Evolutionary conservation across 2,113 vertebrate genomes (phyloP).

Genomic region (Eulemur rufifrons): DNA sequence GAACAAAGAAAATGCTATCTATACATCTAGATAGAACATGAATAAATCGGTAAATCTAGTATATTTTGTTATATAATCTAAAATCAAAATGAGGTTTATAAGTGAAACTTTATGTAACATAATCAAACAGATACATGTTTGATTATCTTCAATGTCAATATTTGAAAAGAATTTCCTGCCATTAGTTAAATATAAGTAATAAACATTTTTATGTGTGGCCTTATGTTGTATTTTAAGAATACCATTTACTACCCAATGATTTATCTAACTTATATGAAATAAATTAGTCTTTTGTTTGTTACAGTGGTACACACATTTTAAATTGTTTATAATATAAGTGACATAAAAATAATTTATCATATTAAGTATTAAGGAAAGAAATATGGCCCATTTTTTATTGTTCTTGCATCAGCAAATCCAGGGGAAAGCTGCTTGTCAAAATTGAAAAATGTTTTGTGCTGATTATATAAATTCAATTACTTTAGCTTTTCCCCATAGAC

Average conservation of each 20-base stretch:
- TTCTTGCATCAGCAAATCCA: slow-evolving; percentile 29
- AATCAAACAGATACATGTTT: not conserved
- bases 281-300: slow-evolving; percentile 33
- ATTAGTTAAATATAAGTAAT: not conserved
- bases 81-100: not conserved
- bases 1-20: not conserved
- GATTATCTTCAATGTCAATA: not conserved
- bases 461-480: not conserved
- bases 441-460: slow-evolving; percentile 46
- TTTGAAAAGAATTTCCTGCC: slow-evolving; percentile 32
- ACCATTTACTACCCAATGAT: not conserved
- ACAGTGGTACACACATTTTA: slow-evolving; percentile 6
- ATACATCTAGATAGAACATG: not conserved
- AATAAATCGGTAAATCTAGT: not conserved
- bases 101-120: not conserved
- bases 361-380: slow-evolving; percentile 30
- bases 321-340: not conserved
- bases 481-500: not conserved
- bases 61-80: slow-evolving; percentile 14
- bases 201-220: not conserved
- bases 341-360: slow-evolving; percentile 27
- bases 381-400: not conserved
- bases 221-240: slow-evolving; percentile 38
- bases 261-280: not conserved
- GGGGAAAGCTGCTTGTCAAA: slow-evolving; percentile 20